These are phyloP conservation scores for Lethenteron reissneri DNA, from an alignment of 2,113 vertebrate genomes.

Conservation along the genomic window DNA sequence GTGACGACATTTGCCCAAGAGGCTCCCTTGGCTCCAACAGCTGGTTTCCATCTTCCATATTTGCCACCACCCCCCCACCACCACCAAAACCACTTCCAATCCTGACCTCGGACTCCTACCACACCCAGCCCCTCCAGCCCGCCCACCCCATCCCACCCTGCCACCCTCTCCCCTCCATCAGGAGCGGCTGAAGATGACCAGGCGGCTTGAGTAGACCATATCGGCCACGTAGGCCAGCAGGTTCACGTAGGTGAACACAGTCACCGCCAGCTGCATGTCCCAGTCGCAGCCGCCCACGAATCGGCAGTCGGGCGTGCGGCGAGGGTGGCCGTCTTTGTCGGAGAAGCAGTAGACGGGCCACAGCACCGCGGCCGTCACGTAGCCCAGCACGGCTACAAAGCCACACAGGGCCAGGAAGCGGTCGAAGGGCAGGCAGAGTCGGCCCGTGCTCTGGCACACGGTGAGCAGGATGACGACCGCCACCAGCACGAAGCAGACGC, in stretches of 20 bases:
- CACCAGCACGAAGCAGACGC: conserved; percentile 64
- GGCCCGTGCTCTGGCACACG: conserved; percentile 43
- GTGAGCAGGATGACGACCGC: conserved; percentile 41
- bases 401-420: conserved; percentile 44
- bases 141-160: no score
- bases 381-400: conserved; percentile 38
- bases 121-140: no score
- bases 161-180: no score
- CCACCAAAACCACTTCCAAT: no score
- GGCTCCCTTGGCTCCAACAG: no score
- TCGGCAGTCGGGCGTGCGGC: conserved; percentile 10
- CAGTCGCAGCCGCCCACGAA: conserved; percentile 17
- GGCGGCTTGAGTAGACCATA: conserved; percentile 40
- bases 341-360: conserved; percentile 58
- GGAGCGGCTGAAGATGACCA: conserved; percentile 29
- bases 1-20: no score
- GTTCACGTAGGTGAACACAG: conserved; percentile 43
- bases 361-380: conserved; percentile 38
- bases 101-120: no score
- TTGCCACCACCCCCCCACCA: no score
- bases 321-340: conserved; percentile 12
- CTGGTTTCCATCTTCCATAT: no score
- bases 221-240: conserved; percentile 50
- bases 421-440: conserved; percentile 40
- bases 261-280: conserved; percentile 36